Evolutionary conservation across 2,888 invertebrate genomes (phyloP).

Genomic region (Metalampra italica): DNA sequence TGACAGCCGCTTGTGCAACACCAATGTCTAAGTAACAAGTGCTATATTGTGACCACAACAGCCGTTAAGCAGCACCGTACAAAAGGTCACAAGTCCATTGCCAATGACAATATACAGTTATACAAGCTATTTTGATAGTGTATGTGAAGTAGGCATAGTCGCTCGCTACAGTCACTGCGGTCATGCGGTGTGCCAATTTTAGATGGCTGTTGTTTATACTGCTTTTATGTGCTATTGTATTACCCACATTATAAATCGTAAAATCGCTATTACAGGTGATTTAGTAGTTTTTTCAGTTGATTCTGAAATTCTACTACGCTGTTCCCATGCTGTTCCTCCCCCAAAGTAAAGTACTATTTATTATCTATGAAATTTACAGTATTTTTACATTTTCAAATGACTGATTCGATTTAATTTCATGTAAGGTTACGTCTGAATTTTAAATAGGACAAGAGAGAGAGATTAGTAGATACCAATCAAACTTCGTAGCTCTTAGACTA

Average conservation of each 20-base stretch:
- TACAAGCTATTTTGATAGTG: slow-evolving; percentile 29
- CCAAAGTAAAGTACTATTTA: no score
- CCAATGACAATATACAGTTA: slow-evolving; percentile 41
- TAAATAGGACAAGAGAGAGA: no score
- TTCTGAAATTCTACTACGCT: no score
- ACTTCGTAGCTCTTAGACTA: background rate
- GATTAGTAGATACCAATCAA: background rate
- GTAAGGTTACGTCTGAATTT: no score
- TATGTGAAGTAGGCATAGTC: slow-evolving; percentile 18
- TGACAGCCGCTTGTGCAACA: slow-evolving; percentile 2
- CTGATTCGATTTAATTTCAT: no score
- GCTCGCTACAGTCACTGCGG: slow-evolving; percentile 12
- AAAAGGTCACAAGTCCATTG: slow-evolving; percentile 27
- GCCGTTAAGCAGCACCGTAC: slow-evolving; percentile 19
- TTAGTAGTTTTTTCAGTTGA: no score
- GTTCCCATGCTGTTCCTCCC: no score
- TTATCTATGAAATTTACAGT: no score
- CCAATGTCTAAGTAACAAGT: slow-evolving; percentile 6
- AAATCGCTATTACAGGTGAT: no score
- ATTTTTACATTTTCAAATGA: no score
- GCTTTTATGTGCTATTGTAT: background rate
- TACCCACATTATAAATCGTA: no score
- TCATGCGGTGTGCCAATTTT: slow-evolving; percentile 13
- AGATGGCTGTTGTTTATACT: slow-evolving; percentile 1
- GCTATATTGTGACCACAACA: slow-evolving; percentile 16